Base-by-base conservation (phyloP, 2,888 invertebrate species). In the Limenitis camilla region DNA sequence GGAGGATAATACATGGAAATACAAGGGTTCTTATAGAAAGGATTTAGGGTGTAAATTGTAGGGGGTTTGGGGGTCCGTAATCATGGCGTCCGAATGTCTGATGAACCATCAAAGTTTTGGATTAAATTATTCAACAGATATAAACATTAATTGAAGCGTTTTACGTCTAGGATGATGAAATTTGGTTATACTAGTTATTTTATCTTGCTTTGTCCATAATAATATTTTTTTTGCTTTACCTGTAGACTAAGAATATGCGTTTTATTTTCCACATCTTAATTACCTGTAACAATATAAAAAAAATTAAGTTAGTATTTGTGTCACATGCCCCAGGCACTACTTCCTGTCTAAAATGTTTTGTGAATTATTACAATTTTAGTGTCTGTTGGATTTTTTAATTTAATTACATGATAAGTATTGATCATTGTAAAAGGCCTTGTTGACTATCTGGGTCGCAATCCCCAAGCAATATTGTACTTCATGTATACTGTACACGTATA, bases 41-140 rank as follows among this genome's bases (percentile, higher is more conserved):
- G 36, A 30, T 36, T 8, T 8, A 45, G 9, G 29, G 36, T 45
- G 10, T n/a, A 56, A 81, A 81, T 78, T 78, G 78, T 76, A 77
- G 76, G 78, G 74, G 80, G 73, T 80, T 81, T 78, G 63, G 61
- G 67, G 60, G 61, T 69, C 68, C 76, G 81, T 82, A 81, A 82
- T 82, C 82, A 81, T 71, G 68, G 64, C 64, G 60, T 58, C 55
- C 57, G 56, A 57, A 57, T 57, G 61, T 63, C 64, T 45, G 49
- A 59, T 54, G 62, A 58, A 55, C 49, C 67, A 67, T 64, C 76
- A 78, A 75, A 80, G 78, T 74, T 69, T 59, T 59, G 62, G 64
- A 71, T 77, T 72, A 73, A 76, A 80, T 74, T 68, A 74, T 69
- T 61, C 59, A 56, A 61, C 61, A 50, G 55, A 52, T 53, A 56